These are phyloP conservation scores for Ylistrum balloti DNA, from an alignment of 1,140 invertebrate species.

Conservation along the genomic window DNA sequence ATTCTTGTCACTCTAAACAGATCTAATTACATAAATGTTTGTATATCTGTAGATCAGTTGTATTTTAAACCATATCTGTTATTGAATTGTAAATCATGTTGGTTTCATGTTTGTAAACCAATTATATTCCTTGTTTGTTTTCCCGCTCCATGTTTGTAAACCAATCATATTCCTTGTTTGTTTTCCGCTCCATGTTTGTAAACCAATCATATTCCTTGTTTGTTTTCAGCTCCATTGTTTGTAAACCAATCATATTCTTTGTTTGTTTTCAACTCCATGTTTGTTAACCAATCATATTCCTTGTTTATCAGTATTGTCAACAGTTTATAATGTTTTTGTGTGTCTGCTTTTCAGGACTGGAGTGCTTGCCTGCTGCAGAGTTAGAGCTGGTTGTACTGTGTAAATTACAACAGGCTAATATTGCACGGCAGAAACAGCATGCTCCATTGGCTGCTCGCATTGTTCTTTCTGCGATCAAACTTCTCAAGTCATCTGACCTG, in stretches of 20 bases:
- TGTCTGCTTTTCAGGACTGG: constrained; percentile 68
- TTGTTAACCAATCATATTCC: no score
- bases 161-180: not conserved
- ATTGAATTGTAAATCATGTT: no score
- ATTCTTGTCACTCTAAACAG: no score
- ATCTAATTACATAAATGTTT: no score
- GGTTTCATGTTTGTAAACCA: not conserved
- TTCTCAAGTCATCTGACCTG: constrained; percentile 74
- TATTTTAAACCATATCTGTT: no score
- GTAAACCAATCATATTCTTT: not conserved
- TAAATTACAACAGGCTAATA: constrained; percentile 75
- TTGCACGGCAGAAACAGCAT: constrained; percentile 79
- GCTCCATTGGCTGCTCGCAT: constrained; percentile 78
- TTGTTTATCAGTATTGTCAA: not conserved
- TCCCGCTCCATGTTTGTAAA: not conserved
- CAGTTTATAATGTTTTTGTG: not conserved
- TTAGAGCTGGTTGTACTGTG: constrained; percentile 79
- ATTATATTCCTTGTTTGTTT: not conserved
- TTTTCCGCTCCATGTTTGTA: no score
- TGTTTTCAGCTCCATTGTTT: not conserved
- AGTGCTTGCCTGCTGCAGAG: constrained; percentile 77
- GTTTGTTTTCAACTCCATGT: not conserved
- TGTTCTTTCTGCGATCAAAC: constrained; percentile 76
- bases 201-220: not conserved
- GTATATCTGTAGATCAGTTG: no score